Percentiles rank a stretch among this genome's conserved stretches.
phyloP scores from a whole-genome alignment of 2,888 invertebrate species.

The Netelia melanura region DNA sequence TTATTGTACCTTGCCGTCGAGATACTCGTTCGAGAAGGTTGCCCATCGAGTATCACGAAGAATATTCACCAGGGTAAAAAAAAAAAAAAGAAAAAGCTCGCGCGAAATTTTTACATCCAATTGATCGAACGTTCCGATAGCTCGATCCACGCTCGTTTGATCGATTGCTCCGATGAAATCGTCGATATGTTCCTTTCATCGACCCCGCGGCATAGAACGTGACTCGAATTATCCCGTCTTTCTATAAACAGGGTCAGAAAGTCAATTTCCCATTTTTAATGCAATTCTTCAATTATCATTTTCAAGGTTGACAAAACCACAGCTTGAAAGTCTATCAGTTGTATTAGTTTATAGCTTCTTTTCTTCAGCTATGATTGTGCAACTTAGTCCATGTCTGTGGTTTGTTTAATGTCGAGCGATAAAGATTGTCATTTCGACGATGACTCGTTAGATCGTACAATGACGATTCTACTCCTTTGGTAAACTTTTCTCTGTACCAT shows the following conservation, averaged over 20 bases:
- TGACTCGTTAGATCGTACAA: slow-evolving; percentile 16
- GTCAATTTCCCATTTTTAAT: slow-evolving; percentile 10
- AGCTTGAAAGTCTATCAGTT: slow-evolving; percentile 17
- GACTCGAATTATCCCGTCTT: slow-evolving; percentile 4
- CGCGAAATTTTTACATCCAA: slow-evolving; percentile 39
- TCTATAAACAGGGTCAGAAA: slow-evolving; percentile 12
- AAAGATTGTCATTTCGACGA: slow-evolving; percentile 45
- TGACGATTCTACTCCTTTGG: neutral
- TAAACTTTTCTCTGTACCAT: neutral
- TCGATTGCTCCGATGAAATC: slow-evolving; percentile 41
- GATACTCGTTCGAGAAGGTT: slow-evolving; percentile 33
- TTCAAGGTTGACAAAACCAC: slow-evolving; percentile 30
- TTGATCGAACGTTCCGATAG: slow-evolving; percentile 26
- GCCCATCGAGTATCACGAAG: slow-evolving; percentile 54
- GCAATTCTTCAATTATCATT: slow-evolving; percentile 32
- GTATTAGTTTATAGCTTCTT: slow-evolving; percentile 14
- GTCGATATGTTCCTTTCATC: slow-evolving; percentile 34
- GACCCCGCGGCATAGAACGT: slow-evolving; percentile 6
- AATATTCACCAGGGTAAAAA: slow-evolving; percentile 14
- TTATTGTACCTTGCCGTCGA: slow-evolving; percentile 5
- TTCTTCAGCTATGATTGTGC: slow-evolving; percentile 25
- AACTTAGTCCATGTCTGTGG: slow-evolving; percentile 1
- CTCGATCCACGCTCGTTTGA: slow-evolving; percentile 27
- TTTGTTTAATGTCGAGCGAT: slow-evolving; percentile 2
- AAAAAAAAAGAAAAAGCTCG: slow-evolving; percentile 43